Base-by-base conservation (phyloP, 1,140 invertebrate genomes). In the Drosophila equinoxialis region DNA sequence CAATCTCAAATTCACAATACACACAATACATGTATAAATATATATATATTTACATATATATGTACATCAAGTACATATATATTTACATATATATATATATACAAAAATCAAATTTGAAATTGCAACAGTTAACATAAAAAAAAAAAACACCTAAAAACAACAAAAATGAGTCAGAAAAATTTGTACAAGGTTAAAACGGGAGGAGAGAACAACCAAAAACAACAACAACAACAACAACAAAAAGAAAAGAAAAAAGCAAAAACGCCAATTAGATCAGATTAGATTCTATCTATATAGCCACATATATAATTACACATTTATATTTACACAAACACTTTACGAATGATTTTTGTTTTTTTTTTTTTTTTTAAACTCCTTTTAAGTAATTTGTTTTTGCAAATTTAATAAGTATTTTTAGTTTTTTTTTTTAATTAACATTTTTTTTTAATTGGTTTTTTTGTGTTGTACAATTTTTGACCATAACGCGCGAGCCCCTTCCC, bases 41-140 rank as follows among this genome's bases (percentile, higher is more conserved):
- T 51, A 51, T 51, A 48, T 51, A 51, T 51, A 51, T 51, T 11
- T 51, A 23, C 20, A 51, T 20, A 51, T 51, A 23, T 51, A 10
- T 51, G n/a, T 10, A 20, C 30, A 30, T 0, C 11, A 10, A 17
- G 5, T 51, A 23, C 14, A 23, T 51, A 51, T 51, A 51, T 23
- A 51, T 20, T 11, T 51, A 20, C 11, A 23, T 51, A 23, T 51
- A 51, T 51, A 51, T 51, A 51, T 23, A 51, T 51, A 17, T 17
- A 17, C 0, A 17, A 30, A 6, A 30, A 30, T 23, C 23, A 26
- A 26, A 26, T 51, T 51, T 10, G 45, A 51, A 23, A 23, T 51
- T 51, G 45, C 45, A 20, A 10, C 17, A 51, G 23, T 14, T 48
- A 20, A 48, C 8, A 48, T 7, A 6, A 23, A 51, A 23, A 10